These are phyloP conservation scores for Cryptoleucopteryx plumbea DNA, from an alignment of 2,113 vertebrate species.

Conservation along the genomic window DNA sequence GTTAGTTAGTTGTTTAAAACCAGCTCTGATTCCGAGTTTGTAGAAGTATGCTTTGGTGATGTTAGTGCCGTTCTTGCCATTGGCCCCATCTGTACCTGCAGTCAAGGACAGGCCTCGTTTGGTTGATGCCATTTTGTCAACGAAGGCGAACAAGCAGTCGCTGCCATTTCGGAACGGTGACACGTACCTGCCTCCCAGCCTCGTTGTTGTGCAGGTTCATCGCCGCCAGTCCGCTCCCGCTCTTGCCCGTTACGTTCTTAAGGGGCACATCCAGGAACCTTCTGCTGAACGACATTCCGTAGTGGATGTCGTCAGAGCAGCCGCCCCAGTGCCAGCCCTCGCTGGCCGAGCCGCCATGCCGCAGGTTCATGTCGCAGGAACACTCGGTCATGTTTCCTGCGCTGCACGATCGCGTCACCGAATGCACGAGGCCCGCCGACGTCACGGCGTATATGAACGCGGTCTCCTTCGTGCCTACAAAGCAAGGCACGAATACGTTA, in stretches of 20 bases:
- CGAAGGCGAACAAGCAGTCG: rapidly evolving
- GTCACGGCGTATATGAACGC: constrained; percentile 90
- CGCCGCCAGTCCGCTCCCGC: constrained; percentile 59
- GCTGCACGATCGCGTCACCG: constrained; percentile 89
- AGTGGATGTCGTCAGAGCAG: constrained; percentile 91
- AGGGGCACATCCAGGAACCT: constrained; percentile 80
- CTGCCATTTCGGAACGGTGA: background rate
- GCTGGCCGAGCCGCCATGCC: constrained; percentile 68
- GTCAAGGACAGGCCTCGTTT: background rate
- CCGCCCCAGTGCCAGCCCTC: constrained; percentile 97
- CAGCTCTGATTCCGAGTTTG: background rate
- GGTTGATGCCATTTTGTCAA: background rate
- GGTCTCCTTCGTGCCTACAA: constrained; percentile 90
- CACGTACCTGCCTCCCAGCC: constrained; percentile 89
- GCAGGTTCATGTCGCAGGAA: constrained; percentile 83
- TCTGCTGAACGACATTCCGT: constrained; percentile 91
- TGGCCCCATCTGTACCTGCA: background rate
- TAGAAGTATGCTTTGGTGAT: background rate
- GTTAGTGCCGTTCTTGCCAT: background rate
- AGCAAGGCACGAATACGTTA: background rate
- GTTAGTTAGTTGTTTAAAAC: background rate
- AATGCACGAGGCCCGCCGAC: constrained; percentile 88
- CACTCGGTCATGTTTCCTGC: constrained; percentile 92
- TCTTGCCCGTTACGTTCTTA: constrained; percentile 68
- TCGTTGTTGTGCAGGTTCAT: constrained; percentile 94